Base-by-base conservation (phyloP, 2,888 invertebrate species). In the Druceiella hillmani region DNA sequence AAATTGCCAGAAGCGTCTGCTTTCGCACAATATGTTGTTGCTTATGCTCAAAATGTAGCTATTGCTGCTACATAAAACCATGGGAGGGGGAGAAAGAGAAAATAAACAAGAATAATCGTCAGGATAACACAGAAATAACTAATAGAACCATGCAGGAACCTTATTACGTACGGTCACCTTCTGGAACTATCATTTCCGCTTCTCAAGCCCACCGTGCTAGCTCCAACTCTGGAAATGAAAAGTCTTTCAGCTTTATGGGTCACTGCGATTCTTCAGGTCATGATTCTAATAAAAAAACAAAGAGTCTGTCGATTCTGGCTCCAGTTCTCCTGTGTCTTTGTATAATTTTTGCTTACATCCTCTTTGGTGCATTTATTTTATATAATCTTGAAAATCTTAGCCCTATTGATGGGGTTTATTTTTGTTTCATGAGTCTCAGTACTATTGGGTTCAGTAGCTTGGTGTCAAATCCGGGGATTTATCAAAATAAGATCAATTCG, bases 391-490 rank as follows among this genome's bases (percentile, higher is more conserved):
- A 97, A 62, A 89, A 88, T 53, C 97, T 95, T 95, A 83, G 83
- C 51, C 79, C 89, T 31, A 74, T 97, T 43, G 93, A 94, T 56
- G 89, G 89, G 37, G 80, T 91, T 52, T 95, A 89, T 64, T 95
- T 94, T 64, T 94, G 93, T 65, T 95, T 95, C 64, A 93, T 94
- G 83, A 90, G 91, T 56, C 75, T 94, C 52, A 91, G 88, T 52
- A 92, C 92, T 11, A 91, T 90, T 54, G 93, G 93, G 7, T 91
- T 91, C 54, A 90, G 89, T 14, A 87, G 90, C 57, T 76, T 89
- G 65, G 79, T 88, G 35, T n/a, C n/a, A n/a, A n/a, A n/a, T n/a
- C 88, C 89, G 6, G 87, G 87, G 2, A 66, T 69, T 2, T 40
- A 43, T 3, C 69, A 69, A 38, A 69, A 61, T 44, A 69, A 68